Evolutionary conservation across 2,888 invertebrate genomes (phyloP).

Genomic region (Acanthosepion pharaonis): DNA sequence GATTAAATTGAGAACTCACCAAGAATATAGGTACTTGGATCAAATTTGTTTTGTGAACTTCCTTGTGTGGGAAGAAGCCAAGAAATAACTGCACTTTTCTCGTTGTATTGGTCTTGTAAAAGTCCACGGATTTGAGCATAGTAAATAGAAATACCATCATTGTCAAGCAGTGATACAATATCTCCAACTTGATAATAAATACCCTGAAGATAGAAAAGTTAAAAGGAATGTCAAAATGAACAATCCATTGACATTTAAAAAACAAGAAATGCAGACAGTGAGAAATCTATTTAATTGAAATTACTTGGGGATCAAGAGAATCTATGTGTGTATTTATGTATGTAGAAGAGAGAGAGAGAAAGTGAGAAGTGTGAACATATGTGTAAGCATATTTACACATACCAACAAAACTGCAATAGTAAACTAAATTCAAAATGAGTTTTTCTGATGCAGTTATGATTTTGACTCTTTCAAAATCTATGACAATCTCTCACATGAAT

Average conservation of each 20-base stretch:
- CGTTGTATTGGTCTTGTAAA: conserved; percentile 91
- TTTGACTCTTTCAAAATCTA: too few relatives aligned
- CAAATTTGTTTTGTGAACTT: conserved; percentile 85
- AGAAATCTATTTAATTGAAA: too few relatives aligned
- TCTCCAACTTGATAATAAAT: conserved; percentile 90
- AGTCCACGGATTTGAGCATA: conserved; percentile 93
- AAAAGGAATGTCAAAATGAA: not conserved
- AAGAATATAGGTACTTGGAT: conserved; percentile 90
- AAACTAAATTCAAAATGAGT: too few relatives aligned
- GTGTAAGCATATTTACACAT: too few relatives aligned
- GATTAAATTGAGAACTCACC: conserved; percentile 77
- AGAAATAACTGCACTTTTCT: conserved; percentile 92
- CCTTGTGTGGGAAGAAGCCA: conserved; percentile 91
- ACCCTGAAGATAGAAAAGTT: conserved; percentile 68
- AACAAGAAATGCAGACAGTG: too few relatives aligned
- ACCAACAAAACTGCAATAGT: too few relatives aligned
- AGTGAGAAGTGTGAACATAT: too few relatives aligned
- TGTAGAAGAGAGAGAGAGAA: too few relatives aligned
- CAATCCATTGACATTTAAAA: not conserved
- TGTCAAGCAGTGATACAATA: conserved; percentile 88
- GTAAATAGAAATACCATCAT: conserved; percentile 80
- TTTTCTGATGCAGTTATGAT: too few relatives aligned
- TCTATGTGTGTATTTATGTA: too few relatives aligned
- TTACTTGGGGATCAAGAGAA: too few relatives aligned
- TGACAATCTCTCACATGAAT: too few relatives aligned